These are phyloP conservation scores for Drosophila kokeensis DNA, from an alignment of 2,888 invertebrate genomes.

Conservation along the genomic window DNA sequence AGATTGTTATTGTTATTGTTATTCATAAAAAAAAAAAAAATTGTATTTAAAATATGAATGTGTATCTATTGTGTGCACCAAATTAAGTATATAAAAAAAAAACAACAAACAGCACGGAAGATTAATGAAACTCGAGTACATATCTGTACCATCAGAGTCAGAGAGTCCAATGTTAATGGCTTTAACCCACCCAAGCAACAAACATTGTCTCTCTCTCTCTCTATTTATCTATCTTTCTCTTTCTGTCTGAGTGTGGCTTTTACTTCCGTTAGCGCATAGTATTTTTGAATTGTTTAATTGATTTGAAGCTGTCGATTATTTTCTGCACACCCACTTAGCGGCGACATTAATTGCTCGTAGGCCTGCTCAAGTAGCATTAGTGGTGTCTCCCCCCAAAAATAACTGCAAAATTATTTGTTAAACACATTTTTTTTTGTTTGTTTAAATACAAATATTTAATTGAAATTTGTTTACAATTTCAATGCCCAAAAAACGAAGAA, in stretches of 20 bases:
- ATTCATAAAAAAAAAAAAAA: constrained; percentile 36
- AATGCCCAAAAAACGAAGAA: constrained; percentile 32
- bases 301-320: constrained; percentile 55
- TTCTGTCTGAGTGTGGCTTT: constrained; percentile 43
- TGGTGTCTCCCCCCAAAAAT: constrained; percentile 24
- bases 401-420: constrained; percentile 25
- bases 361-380: constrained; percentile 73
- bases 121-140: constrained; percentile 81
- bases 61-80: constrained; percentile 48
- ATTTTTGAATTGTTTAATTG: constrained; percentile 74
- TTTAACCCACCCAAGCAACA: constrained; percentile 72
- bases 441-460: constrained; percentile 1
- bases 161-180: constrained; percentile 74
- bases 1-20: constrained; percentile 50
- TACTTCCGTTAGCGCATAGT: constrained; percentile 67
- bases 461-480: constrained; percentile 7
- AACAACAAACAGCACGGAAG: constrained; percentile 73
- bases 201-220: constrained; percentile 33
- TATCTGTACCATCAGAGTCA: constrained; percentile 71
- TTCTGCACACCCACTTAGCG: constrained; percentile 57
- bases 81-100: constrained; percentile 57
- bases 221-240: constrained; percentile 16
- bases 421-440: not conserved
- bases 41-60: constrained; percentile 12
- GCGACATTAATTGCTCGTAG: constrained; percentile 75